A percentile compares a stretch with the other conserved stretches of the same genome.
Conservation (phyloP, 2,888 invertebrate species). For the Cephus spinipes region DNA sequence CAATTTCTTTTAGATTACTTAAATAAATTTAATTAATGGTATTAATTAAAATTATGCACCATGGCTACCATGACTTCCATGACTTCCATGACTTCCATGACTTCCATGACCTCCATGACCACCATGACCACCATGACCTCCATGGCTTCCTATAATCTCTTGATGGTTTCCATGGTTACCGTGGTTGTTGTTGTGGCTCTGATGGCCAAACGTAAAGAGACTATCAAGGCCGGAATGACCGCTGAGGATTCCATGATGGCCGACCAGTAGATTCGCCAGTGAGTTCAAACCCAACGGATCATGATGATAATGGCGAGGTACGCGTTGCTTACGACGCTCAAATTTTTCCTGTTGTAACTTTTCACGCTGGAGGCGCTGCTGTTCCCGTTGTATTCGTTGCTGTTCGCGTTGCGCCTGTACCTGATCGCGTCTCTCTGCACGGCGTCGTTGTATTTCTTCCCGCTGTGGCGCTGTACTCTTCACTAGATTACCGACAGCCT, state of each 20-base stretch:
- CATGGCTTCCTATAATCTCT: conserved; percentile 13
- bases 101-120: conserved; percentile 26
- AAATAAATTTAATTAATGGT: not conserved
- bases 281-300: conserved; percentile 47
- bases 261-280: conserved; percentile 36
- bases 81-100: conserved; percentile 22
- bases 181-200: conserved; percentile 8
- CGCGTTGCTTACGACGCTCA: conserved; percentile 26
- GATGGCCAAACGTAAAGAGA: conserved; percentile 10
- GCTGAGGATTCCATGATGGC: conserved; percentile 28
- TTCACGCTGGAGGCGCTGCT: conserved; percentile 16
- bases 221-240: conserved; percentile 11
- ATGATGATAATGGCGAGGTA: conserved; percentile 28
- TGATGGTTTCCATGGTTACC: conserved; percentile 20
- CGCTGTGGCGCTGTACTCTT: conserved; percentile 44
- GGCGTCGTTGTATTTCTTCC: conserved; percentile 30
- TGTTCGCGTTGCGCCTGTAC: conserved; percentile 21
- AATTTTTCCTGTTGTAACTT: conserved; percentile 16
- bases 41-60: not conserved
- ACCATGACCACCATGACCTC: conserved; percentile 24
- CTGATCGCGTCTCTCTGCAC: conserved; percentile 36
- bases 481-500: conserved; percentile 53
- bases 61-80: too few relatives aligned
- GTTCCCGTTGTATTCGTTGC: conserved; percentile 20
- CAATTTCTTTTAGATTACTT: not conserved